Conservation (phyloP, 2,113 vertebrate genomes). For the Lamprologus speciosus region DNA sequence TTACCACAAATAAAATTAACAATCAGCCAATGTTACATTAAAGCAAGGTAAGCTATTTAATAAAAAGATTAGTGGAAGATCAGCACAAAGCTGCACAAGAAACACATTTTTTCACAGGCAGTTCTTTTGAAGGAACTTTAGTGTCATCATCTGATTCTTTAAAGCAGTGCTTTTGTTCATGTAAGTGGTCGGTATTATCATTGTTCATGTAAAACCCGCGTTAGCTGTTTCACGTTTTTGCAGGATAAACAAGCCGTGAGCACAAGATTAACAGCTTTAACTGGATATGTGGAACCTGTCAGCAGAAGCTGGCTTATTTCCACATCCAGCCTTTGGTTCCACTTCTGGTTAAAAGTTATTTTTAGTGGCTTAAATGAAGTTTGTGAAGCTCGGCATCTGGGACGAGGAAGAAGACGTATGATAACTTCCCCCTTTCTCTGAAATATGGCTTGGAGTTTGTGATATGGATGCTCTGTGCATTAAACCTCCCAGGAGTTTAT, state of each 20-base stretch:
- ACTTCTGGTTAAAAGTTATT: neutral
- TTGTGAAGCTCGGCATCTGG: neutral
- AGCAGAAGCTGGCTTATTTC: neutral
- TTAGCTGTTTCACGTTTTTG: neutral
- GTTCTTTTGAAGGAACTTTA: neutral
- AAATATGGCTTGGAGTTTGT: neutral
- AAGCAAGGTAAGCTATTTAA: neutral
- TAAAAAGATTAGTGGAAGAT: neutral
- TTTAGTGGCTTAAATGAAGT: neutral
- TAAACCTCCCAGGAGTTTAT: neutral
- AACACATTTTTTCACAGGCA: neutral
- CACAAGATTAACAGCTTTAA: neutral
- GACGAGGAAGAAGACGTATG: neutral
- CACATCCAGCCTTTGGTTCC: neutral
- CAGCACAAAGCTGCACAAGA: neutral
- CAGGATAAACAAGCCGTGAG: neutral
- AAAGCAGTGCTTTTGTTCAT: neutral
- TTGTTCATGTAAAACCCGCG: neutral
- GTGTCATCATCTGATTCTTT: neutral
- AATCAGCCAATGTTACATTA: neutral
- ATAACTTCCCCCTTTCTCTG: neutral
- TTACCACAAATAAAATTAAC: neutral
- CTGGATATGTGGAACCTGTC: neutral
- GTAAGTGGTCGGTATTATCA: neutral
- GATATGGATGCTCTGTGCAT: neutral